Evolutionary conservation across 2,113 vertebrate species (phyloP).

Genomic region (Perca schrenkii): DNA sequence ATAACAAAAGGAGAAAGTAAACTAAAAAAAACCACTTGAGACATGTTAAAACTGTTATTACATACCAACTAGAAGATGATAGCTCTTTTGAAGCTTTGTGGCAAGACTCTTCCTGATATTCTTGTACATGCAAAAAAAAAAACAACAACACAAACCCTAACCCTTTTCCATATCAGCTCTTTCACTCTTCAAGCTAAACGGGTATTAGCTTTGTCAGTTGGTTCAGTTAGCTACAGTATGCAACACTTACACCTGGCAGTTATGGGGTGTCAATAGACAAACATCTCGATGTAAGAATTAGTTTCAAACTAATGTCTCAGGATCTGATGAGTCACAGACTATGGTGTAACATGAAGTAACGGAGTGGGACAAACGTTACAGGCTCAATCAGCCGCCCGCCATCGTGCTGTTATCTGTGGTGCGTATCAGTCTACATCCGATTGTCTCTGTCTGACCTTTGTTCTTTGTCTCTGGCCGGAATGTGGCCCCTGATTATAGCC

Average conservation of each 20-base stretch:
- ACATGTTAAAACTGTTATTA: neutral
- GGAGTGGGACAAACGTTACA: neutral
- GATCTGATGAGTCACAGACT: neutral
- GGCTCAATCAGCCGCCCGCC: constrained; percentile 10
- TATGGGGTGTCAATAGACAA: no score
- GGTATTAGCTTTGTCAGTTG: no score
- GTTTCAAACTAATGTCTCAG: neutral
- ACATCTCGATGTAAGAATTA: no score
- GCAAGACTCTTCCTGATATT: neutral
- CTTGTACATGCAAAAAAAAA: neutral
- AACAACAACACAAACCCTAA: no score
- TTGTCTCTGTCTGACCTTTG: constrained; percentile 35
- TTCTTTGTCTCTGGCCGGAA: neutral
- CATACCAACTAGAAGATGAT: neutral
- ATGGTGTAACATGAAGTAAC: neutral
- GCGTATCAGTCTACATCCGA: constrained; percentile 27
- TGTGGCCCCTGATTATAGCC: constrained; percentile 20
- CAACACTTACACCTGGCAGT: no score
- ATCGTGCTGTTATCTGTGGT: neutral
- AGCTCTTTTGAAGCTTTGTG: neutral
- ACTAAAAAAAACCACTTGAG: neutral
- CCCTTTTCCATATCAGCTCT: no score
- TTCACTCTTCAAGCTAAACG: no score
- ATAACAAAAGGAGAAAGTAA: neutral
- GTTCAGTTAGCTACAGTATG: no score